Base-by-base conservation (phyloP, 2,113 vertebrate genomes). In the Galbula dea region DNA sequence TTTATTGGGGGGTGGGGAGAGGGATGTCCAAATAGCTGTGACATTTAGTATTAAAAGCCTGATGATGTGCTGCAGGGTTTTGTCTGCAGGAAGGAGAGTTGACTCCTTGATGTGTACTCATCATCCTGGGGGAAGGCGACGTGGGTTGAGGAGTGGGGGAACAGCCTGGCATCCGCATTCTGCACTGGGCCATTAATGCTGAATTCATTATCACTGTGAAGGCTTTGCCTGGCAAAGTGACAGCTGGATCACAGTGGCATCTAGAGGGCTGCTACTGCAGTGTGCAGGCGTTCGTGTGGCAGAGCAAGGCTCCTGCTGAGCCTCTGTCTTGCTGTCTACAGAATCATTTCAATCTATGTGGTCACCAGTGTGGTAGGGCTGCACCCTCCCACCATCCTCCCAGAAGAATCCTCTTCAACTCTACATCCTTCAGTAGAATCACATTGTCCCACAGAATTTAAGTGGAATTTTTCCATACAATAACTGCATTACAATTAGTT, bases 211-310 rank as follows among this genome's bases (percentile, higher is more conserved):
- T 21, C 2, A 34, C 74, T 66, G 58, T 10, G n/a, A 34, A 45
- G 71, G 76, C 86, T 87, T 29, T 6, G 4, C 67, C 68, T 71
- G 73, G 73, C 46, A 71, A 55, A 61, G 94, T 24, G 95, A 89
- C 88, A 90, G 89, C 95, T 92, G 92, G 71, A 34, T 95, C 51
- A 93, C 93, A 96, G 95, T 96, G 96, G 96, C 96, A 96, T 80
- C 96, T 94, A 93, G 92, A 97, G 94, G 92, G 92, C 94, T 96
- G 86, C 48, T 34, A 30, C 3, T 19, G 39, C 92, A 36, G 55
- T 6, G 71, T 45, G 68, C 21, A n/a, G n/a, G n/a, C n/a, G 7
- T 26, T 43, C 34, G 37, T 14, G 12, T 34, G 30, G 63, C 72
- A 48, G 75, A 66, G 68, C 2, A 8, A 45, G 34, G 78, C 52